Evolutionary conservation across 2,113 vertebrate species (phyloP), one percentile per base, ranked within the genome.

Genomic region (Tetraodon nigroviridis): DNA sequence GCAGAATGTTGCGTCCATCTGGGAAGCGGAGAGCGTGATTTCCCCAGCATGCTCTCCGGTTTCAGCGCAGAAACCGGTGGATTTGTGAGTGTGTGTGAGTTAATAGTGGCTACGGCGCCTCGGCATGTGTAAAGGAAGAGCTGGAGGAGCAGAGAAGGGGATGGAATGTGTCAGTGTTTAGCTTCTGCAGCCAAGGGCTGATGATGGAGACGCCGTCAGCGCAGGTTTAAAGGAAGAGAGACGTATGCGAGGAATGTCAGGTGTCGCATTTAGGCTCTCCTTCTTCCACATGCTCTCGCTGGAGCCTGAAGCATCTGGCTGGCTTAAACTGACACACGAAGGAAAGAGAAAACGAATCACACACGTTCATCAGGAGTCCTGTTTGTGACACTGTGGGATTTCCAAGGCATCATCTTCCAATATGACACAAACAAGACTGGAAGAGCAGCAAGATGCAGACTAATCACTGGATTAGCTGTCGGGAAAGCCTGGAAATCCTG

Each of bases 211-310:
- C 67, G 73, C 76, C 80, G 67, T 84, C 68, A 47, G 79, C 76
- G 85, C 7, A 46, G 79, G 71, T 86, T 87, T 84, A 84, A 12
- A 55, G 78, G 51, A 18, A 24, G 17, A 64, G 55, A 1, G 63
- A 79, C 88, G 86, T 88, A 85, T 77, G 83, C 85, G 87, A 88
- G 89, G 87, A 91, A 91, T 90, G 80, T 79, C 41, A 71, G 19
- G 48, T 51, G 53, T 72, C 80, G 76, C 55, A 85, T 64, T 51
- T 73, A 75, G 71, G 42, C 61, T 37, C 27, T 16, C 63, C 29
- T 27, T 50, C 29, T 16, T 44, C 40, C 67, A 64, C 63, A 64
- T 20, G 63, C 17, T 15, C 19, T 49, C 49, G 16, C 49, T 22
- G 20, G 13, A 41, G 18, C 18, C 13, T 37, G n/a, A 11, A 18